Conservation (phyloP, 2,113 vertebrate species). For the Passer domesticus region DNA sequence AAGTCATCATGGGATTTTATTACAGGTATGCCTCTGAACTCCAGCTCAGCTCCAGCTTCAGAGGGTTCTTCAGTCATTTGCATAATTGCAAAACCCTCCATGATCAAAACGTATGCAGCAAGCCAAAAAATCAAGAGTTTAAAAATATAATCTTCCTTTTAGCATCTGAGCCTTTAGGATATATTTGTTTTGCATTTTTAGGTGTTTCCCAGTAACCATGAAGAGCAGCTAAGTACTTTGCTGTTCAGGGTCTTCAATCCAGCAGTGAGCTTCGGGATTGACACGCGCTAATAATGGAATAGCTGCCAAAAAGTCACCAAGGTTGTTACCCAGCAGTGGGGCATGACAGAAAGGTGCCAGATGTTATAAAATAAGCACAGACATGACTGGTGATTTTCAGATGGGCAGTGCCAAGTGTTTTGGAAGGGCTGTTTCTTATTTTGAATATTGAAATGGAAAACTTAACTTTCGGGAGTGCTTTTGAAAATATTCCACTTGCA, state of each 20-base stretch:
- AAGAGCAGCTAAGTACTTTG: not conserved
- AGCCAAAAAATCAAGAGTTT: conserved; percentile 18
- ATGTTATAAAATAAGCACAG: not conserved
- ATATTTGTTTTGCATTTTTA: not conserved
- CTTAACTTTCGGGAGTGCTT: not conserved
- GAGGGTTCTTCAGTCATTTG: not conserved
- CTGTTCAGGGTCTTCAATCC: not conserved
- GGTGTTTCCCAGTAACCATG: not conserved
- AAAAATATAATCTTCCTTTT: conserved; percentile 4
- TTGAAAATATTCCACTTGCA: not conserved
- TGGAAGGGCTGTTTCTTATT: not conserved
- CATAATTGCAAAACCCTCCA: not conserved
- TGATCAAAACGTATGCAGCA: not conserved
- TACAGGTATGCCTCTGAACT: not conserved
- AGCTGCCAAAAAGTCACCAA: not conserved
- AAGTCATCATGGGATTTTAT: not conserved
- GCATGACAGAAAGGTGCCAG: not conserved
- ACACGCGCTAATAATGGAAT: not conserved
- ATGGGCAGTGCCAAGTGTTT: not conserved
- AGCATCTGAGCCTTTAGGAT: not conserved
- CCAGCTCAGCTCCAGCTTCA: not conserved
- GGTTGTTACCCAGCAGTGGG: not conserved
- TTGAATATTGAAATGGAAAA: not conserved
- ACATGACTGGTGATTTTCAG: not conserved
- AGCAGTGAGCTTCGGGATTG: not conserved